These are phyloP conservation scores for Gorsachius goisagi DNA, from an alignment of 2,113 vertebrate genomes.

Conservation along the genomic window DNA sequence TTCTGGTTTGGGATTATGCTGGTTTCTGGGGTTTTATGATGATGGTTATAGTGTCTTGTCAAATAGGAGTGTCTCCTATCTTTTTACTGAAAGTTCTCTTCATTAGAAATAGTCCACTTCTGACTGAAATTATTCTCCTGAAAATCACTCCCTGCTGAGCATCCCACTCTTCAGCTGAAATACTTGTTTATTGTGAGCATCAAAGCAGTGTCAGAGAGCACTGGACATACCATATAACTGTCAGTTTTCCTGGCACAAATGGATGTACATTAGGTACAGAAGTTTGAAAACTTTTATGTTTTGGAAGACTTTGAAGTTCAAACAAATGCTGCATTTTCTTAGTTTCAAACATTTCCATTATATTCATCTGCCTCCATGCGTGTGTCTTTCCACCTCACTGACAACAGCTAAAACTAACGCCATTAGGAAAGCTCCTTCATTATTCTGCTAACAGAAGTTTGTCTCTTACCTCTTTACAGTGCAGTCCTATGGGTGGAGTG, in stretches of 20 bases:
- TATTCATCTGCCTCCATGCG: background rate
- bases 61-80: background rate
- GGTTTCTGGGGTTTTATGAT: background rate
- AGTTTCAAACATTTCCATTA: background rate
- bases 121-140: background rate
- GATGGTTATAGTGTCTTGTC: background rate
- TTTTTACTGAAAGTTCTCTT: background rate
- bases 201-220: background rate
- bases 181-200: background rate
- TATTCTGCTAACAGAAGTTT: background rate
- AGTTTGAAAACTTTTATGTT: background rate
- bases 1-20: background rate
- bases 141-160: background rate
- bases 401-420: background rate
- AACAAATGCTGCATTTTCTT: background rate
- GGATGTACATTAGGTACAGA: background rate
- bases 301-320: background rate
- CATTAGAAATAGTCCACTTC: background rate
- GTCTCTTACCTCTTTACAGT: conserved; percentile 62
- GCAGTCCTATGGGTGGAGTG: background rate
- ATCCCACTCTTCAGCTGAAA: background rate
- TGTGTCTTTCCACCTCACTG: background rate
- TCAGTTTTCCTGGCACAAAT: background rate
- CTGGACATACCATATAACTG: background rate
- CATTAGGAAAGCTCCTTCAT: background rate